Base-by-base conservation (phyloP, 2,888 invertebrate genomes). In the Pediacus dermestoides region DNA sequence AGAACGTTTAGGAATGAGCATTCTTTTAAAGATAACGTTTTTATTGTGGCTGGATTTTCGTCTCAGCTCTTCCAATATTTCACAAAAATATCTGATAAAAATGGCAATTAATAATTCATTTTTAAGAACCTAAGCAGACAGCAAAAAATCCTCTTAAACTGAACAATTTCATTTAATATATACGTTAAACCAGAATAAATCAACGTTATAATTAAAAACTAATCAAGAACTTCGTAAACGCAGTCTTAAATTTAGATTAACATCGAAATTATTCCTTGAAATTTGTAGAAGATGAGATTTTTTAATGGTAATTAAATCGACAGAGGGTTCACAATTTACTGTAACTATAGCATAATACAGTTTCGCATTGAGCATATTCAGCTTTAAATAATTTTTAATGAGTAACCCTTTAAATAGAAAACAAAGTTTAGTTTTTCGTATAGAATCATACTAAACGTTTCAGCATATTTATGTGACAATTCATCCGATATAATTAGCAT, bases 111-210 rank as follows among this genome's bases (percentile, higher is more conserved):
- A 28, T 28, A 28, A 28, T 28, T 28, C 28, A 28, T 28, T 28
- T 28, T 28, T 28, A 28, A 28, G 10, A 10, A 14, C 28, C 14
- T 28, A 28, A n/a, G 23, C n/a, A 9, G 28, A 10, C 33, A 13
- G 21, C 13, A 39, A 39, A 39, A 39, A 44, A 44, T 44, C 43
- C 39, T 22, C 34, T 37, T 28, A 28, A 31, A 30, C 22, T 34
- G 44, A 44, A 41, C 42, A 28, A 42, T 49, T 49, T 42, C 47
- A 50, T 47, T 51, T 48, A 48, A 42, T 48, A 50, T 53, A 52
- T 50, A 46, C 42, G 48, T 50, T 50, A 51, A 45, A 48, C 45
- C 39, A 23, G 43, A 50, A 53, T 53, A 51, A 53, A 53, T 53
- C 53, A 53, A 44, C 43, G 35, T 43, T 37, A 44, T 41, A 46